A percentile compares a stretch with the other conserved stretches of the same genome.
These are phyloP conservation scores for Sebastes kiyomatsui DNA, from an alignment of 2,797 vertebrate species.

Conservation along the genomic window DNA sequence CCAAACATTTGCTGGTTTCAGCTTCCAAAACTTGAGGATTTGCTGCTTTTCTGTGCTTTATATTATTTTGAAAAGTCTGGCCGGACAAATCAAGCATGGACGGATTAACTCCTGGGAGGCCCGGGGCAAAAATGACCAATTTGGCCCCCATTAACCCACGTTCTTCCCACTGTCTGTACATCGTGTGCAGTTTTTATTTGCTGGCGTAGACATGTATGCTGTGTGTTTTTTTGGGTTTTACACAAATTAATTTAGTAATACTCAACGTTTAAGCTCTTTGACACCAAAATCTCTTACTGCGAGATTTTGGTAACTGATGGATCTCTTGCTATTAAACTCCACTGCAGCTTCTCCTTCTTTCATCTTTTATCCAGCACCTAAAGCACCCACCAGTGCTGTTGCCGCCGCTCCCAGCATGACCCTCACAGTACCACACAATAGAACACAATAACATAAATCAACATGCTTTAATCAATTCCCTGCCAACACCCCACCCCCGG, in stretches of 20 bases:
- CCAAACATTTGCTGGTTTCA: background rate
- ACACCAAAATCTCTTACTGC: background rate
- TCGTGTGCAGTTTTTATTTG: background rate
- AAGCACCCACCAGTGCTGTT: background rate
- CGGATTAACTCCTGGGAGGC: background rate
- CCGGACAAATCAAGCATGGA: background rate
- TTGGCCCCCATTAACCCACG: background rate
- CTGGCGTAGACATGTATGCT: background rate
- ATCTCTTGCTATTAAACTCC: background rate
- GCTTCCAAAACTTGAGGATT: background rate
- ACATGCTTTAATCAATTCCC: slow-evolving; percentile 47
- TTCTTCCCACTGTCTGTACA: background rate
- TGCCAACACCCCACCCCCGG: background rate
- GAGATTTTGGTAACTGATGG: background rate
- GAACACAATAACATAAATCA: slow-evolving; percentile 36
- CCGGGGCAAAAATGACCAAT: background rate
- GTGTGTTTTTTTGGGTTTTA: background rate
- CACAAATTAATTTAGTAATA: background rate
- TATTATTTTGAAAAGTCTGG: background rate
- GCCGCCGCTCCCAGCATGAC: slow-evolving; percentile 10
- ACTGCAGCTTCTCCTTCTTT: background rate
- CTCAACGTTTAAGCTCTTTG: background rate
- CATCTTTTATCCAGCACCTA: background rate
- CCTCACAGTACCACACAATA: slow-evolving; percentile 16
- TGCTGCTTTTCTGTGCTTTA: background rate